These are phyloP conservation scores for Saccopteryx leptura DNA, from an alignment of 2,113 vertebrate genomes.

Conservation along the genomic window DNA sequence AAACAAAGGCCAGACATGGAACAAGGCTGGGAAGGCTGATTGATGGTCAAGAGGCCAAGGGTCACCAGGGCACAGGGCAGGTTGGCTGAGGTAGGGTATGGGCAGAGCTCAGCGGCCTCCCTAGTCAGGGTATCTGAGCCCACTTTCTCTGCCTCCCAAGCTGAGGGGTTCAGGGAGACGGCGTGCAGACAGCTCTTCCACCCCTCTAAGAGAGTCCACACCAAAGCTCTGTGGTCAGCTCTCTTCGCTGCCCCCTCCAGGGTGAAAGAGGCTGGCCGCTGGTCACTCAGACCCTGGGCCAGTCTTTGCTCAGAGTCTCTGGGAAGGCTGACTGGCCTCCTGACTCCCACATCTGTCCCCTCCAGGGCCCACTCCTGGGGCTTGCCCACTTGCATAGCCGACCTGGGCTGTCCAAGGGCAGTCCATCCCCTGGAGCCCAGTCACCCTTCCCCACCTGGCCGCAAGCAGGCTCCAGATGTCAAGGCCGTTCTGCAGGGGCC, in stretches of 20 bases:
- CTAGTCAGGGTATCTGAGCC: neutral
- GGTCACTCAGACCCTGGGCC: neutral
- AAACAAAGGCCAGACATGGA: neutral
- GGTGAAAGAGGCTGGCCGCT: neutral
- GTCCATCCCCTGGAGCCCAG: neutral
- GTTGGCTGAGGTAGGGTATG: neutral
- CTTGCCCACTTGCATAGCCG: rapidly evolving
- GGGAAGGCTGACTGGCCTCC: no score
- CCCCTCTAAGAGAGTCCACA: neutral
- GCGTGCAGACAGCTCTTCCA: neutral
- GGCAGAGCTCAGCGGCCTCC: neutral
- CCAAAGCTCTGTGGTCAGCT: neutral
- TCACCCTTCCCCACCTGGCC: neutral
- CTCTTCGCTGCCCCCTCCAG: neutral
- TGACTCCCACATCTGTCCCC: neutral
- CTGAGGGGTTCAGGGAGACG: neutral
- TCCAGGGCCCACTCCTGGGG: neutral
- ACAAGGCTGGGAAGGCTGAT: neutral
- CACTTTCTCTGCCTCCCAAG: neutral
- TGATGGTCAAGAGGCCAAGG: neutral
- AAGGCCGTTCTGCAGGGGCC: no score
- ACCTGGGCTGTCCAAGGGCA: neutral
- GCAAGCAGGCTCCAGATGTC: neutral
- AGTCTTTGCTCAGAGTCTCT: neutral
- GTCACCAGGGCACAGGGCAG: neutral